A percentile compares a stretch with the other conserved stretches of the same genome.
phyloP scores from a whole-genome alignment of 1,140 invertebrate genomes.

The Lamellibrachia luymesi region DNA sequence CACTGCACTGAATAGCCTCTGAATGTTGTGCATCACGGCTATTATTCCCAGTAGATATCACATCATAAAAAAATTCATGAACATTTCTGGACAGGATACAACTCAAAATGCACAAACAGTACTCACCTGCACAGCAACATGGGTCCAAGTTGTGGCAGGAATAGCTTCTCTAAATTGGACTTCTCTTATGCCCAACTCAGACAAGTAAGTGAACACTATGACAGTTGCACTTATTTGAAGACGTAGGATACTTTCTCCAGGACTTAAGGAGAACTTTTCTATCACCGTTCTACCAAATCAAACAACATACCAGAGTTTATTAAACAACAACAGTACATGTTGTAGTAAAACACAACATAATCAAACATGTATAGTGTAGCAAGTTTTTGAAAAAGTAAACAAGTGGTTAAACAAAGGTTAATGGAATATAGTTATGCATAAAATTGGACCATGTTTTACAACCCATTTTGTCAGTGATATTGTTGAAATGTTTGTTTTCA shows the following conservation, averaged over 20 bases:
- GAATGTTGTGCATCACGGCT: no score
- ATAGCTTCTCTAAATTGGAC: conserved; percentile 36
- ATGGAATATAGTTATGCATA: neutral
- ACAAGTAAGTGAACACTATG: conserved; percentile 35
- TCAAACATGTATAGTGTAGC: neutral
- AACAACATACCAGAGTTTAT: neutral
- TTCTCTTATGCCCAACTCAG: conserved; percentile 26
- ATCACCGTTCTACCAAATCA: conserved; percentile 22
- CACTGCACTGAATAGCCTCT: no score
- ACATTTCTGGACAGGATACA: neutral
- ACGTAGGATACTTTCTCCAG: conserved; percentile 33
- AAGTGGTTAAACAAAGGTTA: neutral
- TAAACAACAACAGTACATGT: neutral
- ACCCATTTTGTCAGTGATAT: conserved; percentile 14
- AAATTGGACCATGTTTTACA: neutral
- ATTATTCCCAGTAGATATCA: no score
- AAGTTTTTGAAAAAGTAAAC: neutral
- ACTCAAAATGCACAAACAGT: neutral
- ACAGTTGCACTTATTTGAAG: conserved; percentile 28
- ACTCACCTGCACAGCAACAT: conserved; percentile 45
- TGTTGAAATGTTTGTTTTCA: conserved; percentile 13
- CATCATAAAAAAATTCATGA: neutral
- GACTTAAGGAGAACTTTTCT: conserved; percentile 30
- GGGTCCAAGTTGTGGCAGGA: conserved; percentile 40
- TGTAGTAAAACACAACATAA: neutral